Conservation (phyloP, 30 jellyfish, hydroid and myxozoan species). For the Nemopilema nomurai region DNA sequence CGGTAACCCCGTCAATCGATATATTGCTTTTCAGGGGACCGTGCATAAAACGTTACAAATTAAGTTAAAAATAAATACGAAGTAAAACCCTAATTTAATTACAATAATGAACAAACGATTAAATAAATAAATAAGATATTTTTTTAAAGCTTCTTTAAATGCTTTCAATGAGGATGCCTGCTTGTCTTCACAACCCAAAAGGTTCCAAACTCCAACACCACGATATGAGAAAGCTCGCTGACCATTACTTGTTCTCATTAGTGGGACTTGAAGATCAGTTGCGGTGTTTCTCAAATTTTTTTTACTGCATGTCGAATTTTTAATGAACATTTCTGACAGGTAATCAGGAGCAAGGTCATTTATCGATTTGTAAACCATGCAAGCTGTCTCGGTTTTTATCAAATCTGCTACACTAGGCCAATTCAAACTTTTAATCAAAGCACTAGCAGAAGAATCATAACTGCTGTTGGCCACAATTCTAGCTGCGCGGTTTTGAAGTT, state of each 20-base stretch:
- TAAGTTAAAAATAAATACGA: not conserved
- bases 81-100: not conserved
- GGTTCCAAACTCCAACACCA: slow-evolving; percentile 18
- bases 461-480: slow-evolving; percentile 24
- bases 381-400: slow-evolving; percentile 6
- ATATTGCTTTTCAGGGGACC: not conserved
- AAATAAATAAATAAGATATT: not conserved
- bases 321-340: slow-evolving; percentile 13
- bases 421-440: slow-evolving; percentile 3
- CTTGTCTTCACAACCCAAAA: not conserved
- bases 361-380: slow-evolving; percentile 26
- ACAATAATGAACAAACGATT: not conserved
- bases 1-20: not conserved
- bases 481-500: slow-evolving; percentile 24
- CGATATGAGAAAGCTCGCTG: slow-evolving; percentile 17
- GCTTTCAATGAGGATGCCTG: slow-evolving; percentile 23
- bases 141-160: slow-evolving; percentile 1
- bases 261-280: slow-evolving; percentile 6
- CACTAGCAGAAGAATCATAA: slow-evolving; percentile 14
- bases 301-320: slow-evolving; percentile 1
- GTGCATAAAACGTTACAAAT: not conserved
- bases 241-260: slow-evolving; percentile 1
- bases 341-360: slow-evolving; percentile 31
- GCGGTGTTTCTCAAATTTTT: slow-evolving; percentile 16
- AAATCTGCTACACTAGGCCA: slow-evolving; percentile 9